phyloP scores from a whole-genome alignment of 2,797 vertebrate genomes.

The Enoplosus armatus region DNA sequence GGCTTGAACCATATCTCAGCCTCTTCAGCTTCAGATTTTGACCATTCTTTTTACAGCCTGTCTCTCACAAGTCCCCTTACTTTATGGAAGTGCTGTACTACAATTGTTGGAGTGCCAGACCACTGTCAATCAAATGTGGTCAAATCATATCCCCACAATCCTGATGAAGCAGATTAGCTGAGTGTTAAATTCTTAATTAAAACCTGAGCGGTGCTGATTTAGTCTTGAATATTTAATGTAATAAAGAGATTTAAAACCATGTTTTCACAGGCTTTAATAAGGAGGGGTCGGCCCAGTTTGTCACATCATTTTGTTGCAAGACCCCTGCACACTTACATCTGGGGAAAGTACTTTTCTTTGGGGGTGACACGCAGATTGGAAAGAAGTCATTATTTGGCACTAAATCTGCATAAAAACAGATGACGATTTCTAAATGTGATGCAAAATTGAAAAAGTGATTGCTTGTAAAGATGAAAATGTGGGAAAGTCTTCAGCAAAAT shows the following conservation, averaged over 20 bases:
- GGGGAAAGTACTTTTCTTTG: constrained; percentile 11
- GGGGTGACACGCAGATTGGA: constrained; percentile 15
- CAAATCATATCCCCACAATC: background rate
- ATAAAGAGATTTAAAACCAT: constrained; percentile 1
- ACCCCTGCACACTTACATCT: constrained; percentile 31
- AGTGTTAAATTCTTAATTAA: background rate
- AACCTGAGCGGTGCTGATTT: background rate
- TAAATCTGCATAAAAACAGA: constrained; percentile 18
- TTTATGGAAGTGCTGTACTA: background rate
- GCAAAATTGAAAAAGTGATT: too few species aligned
- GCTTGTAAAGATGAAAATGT: constrained; percentile 2
- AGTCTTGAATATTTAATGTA: background rate
- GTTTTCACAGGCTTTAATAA: background rate
- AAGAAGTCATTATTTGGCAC: constrained; percentile 68
- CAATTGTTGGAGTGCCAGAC: background rate
- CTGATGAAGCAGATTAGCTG: background rate
- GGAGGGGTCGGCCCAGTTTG: background rate
- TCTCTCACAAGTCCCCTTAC: background rate
- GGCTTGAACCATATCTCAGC: background rate
- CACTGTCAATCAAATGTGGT: background rate
- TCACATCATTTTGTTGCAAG: background rate
- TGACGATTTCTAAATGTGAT: background rate
- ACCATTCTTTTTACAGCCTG: background rate
- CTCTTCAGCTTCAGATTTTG: background rate
- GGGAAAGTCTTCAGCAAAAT: constrained; percentile 33